A percentile compares a stretch with the other conserved stretches of the same genome.
Evolutionary conservation across 2,888 invertebrate genomes (phyloP).

Genomic region (Chesias legatella): DNA sequence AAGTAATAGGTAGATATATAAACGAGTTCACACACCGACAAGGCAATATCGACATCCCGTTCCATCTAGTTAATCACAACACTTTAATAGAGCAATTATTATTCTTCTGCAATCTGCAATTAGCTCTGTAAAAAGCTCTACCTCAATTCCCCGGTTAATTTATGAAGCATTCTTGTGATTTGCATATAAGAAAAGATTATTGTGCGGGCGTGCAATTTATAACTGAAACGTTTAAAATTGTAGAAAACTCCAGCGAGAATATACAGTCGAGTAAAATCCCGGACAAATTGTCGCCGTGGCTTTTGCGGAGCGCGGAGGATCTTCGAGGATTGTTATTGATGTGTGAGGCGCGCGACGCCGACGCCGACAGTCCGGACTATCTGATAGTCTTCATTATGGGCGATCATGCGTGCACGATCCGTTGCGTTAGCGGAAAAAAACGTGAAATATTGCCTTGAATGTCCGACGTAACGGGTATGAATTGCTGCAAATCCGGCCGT

Average conservation of each 20-base stretch:
- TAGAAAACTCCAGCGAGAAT: conserved; percentile 37
- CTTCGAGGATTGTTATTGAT: conserved; percentile 69
- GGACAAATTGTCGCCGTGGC: conserved; percentile 62
- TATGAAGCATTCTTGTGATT: conserved; percentile 34
- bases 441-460: conserved; percentile 51
- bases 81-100: conserved; percentile 31
- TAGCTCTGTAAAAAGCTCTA: conserved; percentile 32
- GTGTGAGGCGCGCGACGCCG: conserved; percentile 39
- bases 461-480: conserved; percentile 52
- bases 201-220: conserved; percentile 35
- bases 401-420: conserved; percentile 63
- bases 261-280: conserved; percentile 53
- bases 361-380: conserved; percentile 40
- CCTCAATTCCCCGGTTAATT: conserved; percentile 34
- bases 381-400: conserved; percentile 64
- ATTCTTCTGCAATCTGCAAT: conserved; percentile 36
- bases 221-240: conserved; percentile 40
- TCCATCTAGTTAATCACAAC: conserved; percentile 22
- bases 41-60: conserved; percentile 25
- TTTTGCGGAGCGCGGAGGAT: conserved; percentile 57
- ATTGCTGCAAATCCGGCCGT: conserved; percentile 47
- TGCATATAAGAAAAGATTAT: conserved; percentile 34
- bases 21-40: conserved; percentile 12
- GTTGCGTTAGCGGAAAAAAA: conserved; percentile 53
- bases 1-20: neutral